Conservation (phyloP, 2,113 vertebrate species). For the Brachypteracias leptosomus region DNA sequence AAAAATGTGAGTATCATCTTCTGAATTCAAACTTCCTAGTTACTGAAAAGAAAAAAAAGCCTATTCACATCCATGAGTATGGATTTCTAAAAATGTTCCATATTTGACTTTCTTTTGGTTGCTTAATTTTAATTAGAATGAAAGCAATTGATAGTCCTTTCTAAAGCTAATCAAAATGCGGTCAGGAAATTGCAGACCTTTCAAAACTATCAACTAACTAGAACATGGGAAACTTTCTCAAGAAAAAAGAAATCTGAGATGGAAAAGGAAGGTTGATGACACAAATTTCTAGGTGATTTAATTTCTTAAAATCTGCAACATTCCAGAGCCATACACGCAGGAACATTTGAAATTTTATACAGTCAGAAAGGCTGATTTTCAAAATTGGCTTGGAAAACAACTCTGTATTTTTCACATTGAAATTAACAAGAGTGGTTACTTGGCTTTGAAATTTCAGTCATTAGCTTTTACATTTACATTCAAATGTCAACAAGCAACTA, state of each 20-base stretch:
- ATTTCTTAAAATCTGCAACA: not conserved
- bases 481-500: not conserved
- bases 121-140: not conserved
- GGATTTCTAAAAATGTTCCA: not conserved
- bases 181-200: not conserved
- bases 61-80: not conserved
- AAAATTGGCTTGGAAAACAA: not conserved
- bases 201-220: not conserved
- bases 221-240: not conserved
- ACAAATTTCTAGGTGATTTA: not conserved
- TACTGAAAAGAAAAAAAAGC: not conserved
- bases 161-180: not conserved
- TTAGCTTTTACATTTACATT: not conserved
- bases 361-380: not conserved
- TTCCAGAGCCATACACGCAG: too few relatives aligned
- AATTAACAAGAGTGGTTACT: not conserved
- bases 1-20: not conserved
- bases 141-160: not conserved
- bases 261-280: not conserved
- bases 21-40: not conserved
- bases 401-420: not conserved
- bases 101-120: not conserved
- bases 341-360: not conserved
- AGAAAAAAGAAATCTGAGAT: not conserved
- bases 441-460: not conserved